Evolutionary conservation across 2,888 invertebrate species (phyloP).

Genomic region (Dasypolia templi): DNA sequence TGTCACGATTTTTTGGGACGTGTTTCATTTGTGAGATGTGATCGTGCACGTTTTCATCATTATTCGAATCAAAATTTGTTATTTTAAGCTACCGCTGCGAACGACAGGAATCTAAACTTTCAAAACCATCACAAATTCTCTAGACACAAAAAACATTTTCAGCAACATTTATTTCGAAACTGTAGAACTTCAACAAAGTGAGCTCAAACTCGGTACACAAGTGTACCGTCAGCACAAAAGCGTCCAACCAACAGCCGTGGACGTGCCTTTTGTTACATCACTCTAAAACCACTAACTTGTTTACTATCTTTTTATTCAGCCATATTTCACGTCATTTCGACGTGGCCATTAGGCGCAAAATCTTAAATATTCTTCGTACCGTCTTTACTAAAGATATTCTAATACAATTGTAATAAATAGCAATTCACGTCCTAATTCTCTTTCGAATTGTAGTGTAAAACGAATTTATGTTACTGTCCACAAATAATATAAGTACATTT

Average conservation of each 20-base stretch:
- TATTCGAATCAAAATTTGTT: conserved; percentile 7
- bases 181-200: conserved; percentile 40
- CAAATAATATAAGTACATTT: conserved; percentile 64
- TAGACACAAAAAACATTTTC: conserved; percentile 28
- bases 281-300: conserved; percentile 59
- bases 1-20: conserved; percentile 20
- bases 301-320: conserved; percentile 56
- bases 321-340: conserved; percentile 60
- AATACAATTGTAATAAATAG: conserved; percentile 66
- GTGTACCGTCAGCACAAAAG: conserved; percentile 53
- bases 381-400: conserved; percentile 56
- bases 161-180: conserved; percentile 43
- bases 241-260: conserved; percentile 50
- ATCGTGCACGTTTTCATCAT: conserved; percentile 15
- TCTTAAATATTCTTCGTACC: conserved; percentile 53
- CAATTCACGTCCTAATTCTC: conserved; percentile 65
- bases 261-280: conserved; percentile 58
- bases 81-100: conserved; percentile 11
- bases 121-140: conserved; percentile 27
- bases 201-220: conserved; percentile 34
- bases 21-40: conserved; percentile 21
- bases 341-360: conserved; percentile 57
- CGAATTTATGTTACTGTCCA: conserved; percentile 62
- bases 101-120: conserved; percentile 28
- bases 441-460: conserved; percentile 63